Conservation (phyloP, 2,113 vertebrate species). For the Cyphomyrus plagiostoma region DNA sequence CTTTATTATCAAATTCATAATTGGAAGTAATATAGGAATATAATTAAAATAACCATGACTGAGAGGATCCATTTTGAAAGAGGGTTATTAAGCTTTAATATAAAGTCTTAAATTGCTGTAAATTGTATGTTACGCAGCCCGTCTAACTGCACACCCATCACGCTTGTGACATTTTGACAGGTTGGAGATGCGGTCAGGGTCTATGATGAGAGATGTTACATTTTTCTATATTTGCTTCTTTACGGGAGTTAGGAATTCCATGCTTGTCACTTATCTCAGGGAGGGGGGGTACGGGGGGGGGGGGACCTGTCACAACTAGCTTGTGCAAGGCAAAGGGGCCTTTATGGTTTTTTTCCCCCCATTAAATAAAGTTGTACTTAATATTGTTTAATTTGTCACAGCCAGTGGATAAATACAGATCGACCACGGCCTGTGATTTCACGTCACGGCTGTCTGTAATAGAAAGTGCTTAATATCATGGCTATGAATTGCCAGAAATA, state of each 20-base stretch:
- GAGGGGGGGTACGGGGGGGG: too few species aligned
- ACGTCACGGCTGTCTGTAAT: not conserved
- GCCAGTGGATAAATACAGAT: conserved; percentile 7
- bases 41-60: not conserved
- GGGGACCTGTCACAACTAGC: too few species aligned
- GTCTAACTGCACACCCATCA: not conserved
- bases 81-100: not conserved
- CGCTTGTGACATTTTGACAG: not conserved
- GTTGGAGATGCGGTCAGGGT: not conserved
- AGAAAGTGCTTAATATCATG: not conserved
- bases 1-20: not conserved
- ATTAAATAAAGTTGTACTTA: conserved; percentile 16
- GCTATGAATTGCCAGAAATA: not conserved
- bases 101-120: conserved; percentile 5
- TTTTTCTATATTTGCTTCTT: not conserved
- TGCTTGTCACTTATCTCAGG: not conserved
- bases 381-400: conserved; percentile 23
- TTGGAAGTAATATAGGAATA: not conserved
- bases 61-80: not conserved
- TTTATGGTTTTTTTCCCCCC: not conserved
- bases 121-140: not conserved
- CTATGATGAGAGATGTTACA: not conserved
- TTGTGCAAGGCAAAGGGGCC: not conserved
- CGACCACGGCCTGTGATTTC: not conserved
- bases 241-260: not conserved